phyloP scores from a whole-genome alignment of 2,888 invertebrate species.

The Oxycera nigricornis region DNA sequence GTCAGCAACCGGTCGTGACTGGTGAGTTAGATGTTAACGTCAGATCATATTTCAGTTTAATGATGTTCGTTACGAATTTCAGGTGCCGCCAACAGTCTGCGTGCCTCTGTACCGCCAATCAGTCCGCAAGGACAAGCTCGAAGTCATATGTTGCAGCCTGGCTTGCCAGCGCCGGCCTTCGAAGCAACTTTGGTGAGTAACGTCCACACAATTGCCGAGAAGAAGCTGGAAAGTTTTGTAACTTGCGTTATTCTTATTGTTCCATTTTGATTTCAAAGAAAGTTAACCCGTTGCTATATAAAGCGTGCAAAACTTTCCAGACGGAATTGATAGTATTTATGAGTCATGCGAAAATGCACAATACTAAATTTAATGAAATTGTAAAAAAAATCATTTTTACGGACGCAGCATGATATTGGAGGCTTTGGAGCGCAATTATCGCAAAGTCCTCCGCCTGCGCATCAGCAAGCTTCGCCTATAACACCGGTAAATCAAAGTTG shows the following conservation, averaged over 20 bases:
- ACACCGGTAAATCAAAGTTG: conserved; percentile 67
- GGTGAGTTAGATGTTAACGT: conserved; percentile 52
- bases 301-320: too few relatives aligned
- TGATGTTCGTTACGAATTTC: too few relatives aligned
- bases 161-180: conserved; percentile 68
- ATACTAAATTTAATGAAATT: too few relatives aligned
- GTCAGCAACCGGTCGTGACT: conserved; percentile 62
- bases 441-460: conserved; percentile 85
- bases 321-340: too few relatives aligned
- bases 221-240: too few relatives aligned
- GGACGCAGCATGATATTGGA: conserved; percentile 68
- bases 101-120: conserved; percentile 68
- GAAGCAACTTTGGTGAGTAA: conserved; percentile 75
- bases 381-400: too few relatives aligned
- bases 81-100: conserved; percentile 64
- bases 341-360: too few relatives aligned
- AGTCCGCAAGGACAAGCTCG: conserved; percentile 70
- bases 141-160: conserved; percentile 64
- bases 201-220: too few relatives aligned
- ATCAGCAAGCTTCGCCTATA: conserved; percentile 79
- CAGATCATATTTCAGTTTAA: not conserved
- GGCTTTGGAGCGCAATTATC: conserved; percentile 60
- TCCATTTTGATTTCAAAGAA: too few relatives aligned
- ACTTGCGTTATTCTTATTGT: too few relatives aligned
- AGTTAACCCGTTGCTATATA: too few relatives aligned